Evolutionary conservation across 1,140 invertebrate genomes (phyloP), one percentile per base, ranked within the genome.

Genomic region (Parasteatoda tepidariorum): DNA sequence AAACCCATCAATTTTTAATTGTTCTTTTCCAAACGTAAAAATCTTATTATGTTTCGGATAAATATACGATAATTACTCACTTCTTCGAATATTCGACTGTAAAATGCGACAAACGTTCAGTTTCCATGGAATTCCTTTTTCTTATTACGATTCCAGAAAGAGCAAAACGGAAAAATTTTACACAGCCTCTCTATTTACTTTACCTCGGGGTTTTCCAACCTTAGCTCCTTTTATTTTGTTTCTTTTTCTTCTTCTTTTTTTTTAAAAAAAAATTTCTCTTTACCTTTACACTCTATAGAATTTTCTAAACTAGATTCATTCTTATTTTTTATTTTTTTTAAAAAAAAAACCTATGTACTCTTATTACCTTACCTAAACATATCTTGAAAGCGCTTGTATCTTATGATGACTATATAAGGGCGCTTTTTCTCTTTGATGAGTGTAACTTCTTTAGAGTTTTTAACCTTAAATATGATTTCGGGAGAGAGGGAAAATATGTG

Each of bases 111-210:
- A 30, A 30, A 73, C 55, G 13, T 54, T 15, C 26, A 1, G 38
- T 13, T 13, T 48, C 38, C 38, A 48, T 48, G 9, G 9, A 48
- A 48, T 48, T 48, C 38, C 9, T 48, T 48, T 48, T 48, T 0
- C 38, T 48, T 48, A 48, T 48, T 18, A 15, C 54, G 11, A 24
- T 30, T 75, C 59, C 33, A 18, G 38, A 9, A 24, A 64, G 13
- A 24, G 74, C 59, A 78, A 64, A 78, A 22, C 5, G 41, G 15
- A 66, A 54, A 48, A 75, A 62, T 78, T 78, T 78, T 78, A 78
- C 74, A 78, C 74, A 78, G 48, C 34, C 74, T 66, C 74, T 66
- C 74, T 78, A 78, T 78, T 78, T 66, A 78, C 74, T 33, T 66
- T 54, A 57, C 34, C 74, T 33, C 18, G 9, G 11, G 62, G 61